A percentile compares a stretch with the other conserved stretches of the same genome.
These are phyloP conservation scores for Drosophila atripex DNA, from an alignment of 2,888 invertebrate species.

Conservation along the genomic window DNA sequence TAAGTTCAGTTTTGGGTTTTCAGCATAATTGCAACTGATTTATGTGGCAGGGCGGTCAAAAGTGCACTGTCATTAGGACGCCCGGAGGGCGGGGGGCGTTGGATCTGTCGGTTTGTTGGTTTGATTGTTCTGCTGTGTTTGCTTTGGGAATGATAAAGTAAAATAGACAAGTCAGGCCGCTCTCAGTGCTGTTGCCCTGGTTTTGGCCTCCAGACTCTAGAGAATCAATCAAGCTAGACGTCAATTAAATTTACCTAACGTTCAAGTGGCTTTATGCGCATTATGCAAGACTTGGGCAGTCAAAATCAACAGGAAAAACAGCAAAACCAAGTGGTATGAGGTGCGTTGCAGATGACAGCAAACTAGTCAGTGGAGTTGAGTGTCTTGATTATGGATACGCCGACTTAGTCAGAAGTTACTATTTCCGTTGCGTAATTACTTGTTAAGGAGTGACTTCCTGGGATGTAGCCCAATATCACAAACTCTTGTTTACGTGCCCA, in stretches of 20 bases:
- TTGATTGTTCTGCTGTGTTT: constrained; percentile 30
- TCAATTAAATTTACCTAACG: constrained; percentile 75
- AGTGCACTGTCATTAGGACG: constrained; percentile 72
- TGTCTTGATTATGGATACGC: constrained; percentile 2
- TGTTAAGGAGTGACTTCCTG: background rate
- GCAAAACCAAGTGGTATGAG: background rate
- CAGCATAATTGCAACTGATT: constrained; percentile 77
- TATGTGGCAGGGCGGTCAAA: constrained; percentile 45
- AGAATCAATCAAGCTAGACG: constrained; percentile 75
- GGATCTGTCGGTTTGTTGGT: too few species aligned
- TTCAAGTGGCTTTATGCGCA: constrained; percentile 65
- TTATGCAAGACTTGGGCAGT: background rate
- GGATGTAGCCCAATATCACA: background rate
- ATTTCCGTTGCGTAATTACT: background rate
- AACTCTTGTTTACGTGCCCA: background rate
- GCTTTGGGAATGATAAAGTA: constrained; percentile 62
- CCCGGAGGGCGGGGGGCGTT: background rate
- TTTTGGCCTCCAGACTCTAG: constrained; percentile 46
- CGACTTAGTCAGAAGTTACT: background rate
- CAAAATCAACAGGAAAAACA: background rate
- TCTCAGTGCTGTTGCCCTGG: background rate
- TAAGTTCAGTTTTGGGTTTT: constrained; percentile 76
- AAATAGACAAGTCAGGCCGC: constrained; percentile 62
- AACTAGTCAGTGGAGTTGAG: background rate
- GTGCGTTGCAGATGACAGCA: background rate